phyloP scores from a whole-genome alignment of 2,797 vertebrate species.

The Geotrypetes seraphini region DNA sequence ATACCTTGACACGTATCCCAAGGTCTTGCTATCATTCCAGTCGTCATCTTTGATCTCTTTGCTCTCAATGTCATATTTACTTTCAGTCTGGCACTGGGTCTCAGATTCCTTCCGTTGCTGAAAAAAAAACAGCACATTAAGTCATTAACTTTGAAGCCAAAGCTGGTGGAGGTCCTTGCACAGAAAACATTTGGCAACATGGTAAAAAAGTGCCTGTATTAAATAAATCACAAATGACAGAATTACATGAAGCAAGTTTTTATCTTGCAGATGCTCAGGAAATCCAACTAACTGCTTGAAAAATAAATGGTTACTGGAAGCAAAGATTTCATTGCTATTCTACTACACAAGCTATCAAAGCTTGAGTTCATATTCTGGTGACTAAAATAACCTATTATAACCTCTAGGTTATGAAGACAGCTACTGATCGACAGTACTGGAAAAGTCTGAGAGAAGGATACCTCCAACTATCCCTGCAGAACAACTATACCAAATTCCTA shows the following conservation, averaged over 20 bases:
- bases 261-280: constrained; percentile 1
- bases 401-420: too few species aligned
- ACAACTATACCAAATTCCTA: too few species aligned
- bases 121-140: background rate
- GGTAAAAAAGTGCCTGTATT: background rate
- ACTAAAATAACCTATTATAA: too few species aligned
- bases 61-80: constrained; percentile 68
- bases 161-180: background rate
- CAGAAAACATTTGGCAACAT: background rate
- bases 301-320: constrained; percentile 5
- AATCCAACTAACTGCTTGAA: constrained; percentile 13
- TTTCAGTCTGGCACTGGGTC: constrained; percentile 93
- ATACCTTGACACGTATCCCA: constrained; percentile 89
- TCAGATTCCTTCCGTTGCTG: constrained; percentile 93
- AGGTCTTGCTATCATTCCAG: constrained; percentile 60
- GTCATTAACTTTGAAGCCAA: background rate
- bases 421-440: too few species aligned
- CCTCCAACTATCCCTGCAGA: too few species aligned
- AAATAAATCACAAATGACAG: background rate
- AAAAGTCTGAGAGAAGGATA: too few species aligned
- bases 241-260: background rate
- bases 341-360: too few species aligned
- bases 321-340: constrained; percentile 2
- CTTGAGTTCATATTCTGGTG: too few species aligned
- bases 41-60: constrained; percentile 65